A percentile compares a stretch with the other conserved stretches of the same genome.
These are phyloP conservation scores for Cassiopea andromeda DNA, from an alignment of 30 jellyfish, hydroid and myxozoan genomes.

Conservation along the genomic window DNA sequence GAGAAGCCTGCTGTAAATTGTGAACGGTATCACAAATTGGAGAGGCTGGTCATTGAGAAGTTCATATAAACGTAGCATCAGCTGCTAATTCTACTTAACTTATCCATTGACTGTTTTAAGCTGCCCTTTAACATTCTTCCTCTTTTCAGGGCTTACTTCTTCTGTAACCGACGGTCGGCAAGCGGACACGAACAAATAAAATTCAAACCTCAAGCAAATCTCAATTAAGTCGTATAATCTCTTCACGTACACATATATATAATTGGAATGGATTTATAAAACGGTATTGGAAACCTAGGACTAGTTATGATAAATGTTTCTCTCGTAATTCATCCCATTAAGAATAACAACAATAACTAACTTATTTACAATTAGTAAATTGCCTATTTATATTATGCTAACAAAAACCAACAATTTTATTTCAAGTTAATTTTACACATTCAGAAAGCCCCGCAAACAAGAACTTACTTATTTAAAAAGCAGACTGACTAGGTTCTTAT, in stretches of 20 bases:
- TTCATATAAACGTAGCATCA: neutral
- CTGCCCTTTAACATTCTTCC: neutral
- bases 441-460: too few species aligned
- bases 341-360: too few species aligned
- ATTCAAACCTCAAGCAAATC: neutral
- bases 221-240: neutral
- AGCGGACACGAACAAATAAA: neutral
- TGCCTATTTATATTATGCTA: too few species aligned
- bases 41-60: neutral
- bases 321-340: too few species aligned
- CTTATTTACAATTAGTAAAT: too few species aligned
- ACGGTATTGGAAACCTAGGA: neutral
- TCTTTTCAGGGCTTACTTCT: neutral
- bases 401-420: too few species aligned
- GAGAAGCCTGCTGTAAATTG: too few species aligned
- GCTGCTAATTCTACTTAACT: neutral
- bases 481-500: too few species aligned
- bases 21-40: too few species aligned
- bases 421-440: too few species aligned
- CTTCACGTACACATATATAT: neutral
- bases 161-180: neutral
- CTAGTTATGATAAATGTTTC: too few species aligned
- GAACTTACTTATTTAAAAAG: too few species aligned
- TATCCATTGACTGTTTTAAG: neutral
- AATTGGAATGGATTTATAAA: neutral